Evolutionary conservation across 2,797 vertebrate genomes (phyloP).

Genomic region (Crypturellus tataupa): DNA sequence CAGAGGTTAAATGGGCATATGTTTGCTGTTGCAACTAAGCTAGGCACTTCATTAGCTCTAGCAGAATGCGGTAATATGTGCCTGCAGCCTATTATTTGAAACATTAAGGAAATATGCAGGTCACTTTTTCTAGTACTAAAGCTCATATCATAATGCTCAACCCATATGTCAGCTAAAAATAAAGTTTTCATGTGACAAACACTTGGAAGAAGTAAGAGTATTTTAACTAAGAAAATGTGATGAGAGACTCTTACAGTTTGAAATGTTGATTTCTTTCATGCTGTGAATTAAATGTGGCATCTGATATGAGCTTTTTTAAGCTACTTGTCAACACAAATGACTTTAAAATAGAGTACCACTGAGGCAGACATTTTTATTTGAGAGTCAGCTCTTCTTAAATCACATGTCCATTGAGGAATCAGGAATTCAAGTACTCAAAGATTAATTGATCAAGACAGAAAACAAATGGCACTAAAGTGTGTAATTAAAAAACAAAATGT

Average conservation of each 20-base stretch:
- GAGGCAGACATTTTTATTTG: slow-evolving; percentile 8
- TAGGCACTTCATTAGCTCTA: slow-evolving; percentile 27
- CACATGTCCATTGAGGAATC: slow-evolving; percentile 8
- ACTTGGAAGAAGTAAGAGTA: background rate
- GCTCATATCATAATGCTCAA: background rate
- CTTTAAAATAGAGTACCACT: slow-evolving; percentile 4
- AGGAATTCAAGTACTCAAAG: slow-evolving; percentile 28
- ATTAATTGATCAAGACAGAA: slow-evolving; percentile 51
- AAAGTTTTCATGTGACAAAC: background rate
- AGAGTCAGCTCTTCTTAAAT: slow-evolving; percentile 43
- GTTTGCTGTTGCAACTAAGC: slow-evolving; percentile 9
- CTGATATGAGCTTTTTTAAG: slow-evolving; percentile 51
- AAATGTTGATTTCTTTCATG: slow-evolving; percentile 26
- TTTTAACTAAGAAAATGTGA: slow-evolving; percentile 23
- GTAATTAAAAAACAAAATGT: slow-evolving; percentile 3
- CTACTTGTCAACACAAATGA: slow-evolving; percentile 66
- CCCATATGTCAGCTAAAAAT: slow-evolving; percentile 14
- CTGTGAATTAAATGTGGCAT: slow-evolving; percentile 54
- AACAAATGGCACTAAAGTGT: background rate
- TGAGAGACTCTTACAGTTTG: slow-evolving; percentile 10
- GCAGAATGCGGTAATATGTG: background rate
- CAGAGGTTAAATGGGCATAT: background rate
- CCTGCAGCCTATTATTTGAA: slow-evolving; percentile 25
- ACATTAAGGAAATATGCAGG: background rate
- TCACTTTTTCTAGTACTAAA: slow-evolving; percentile 4